Base-by-base conservation (phyloP, 2,888 invertebrate species). In the Chorisops tibialis region DNA sequence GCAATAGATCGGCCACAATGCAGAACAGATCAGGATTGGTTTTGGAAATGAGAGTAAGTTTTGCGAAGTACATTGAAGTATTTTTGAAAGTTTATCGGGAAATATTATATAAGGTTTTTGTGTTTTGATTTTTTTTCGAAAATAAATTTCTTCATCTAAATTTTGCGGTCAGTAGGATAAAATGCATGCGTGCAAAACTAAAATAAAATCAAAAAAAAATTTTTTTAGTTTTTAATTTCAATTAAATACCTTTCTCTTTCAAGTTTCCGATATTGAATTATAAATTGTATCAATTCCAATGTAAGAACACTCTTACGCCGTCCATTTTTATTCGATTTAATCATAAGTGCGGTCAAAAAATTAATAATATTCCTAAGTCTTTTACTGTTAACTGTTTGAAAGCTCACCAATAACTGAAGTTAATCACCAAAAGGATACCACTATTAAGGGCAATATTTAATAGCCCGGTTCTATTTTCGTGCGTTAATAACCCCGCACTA, bases 211-310 rank as follows among this genome's bases (percentile, higher is more conserved):
- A 39, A 14, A 39, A 39, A 39, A 39, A 39, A 39, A 39, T 39
- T 39, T 12, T 14, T 4, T 4, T 14, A 4, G 16, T 39, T 39
- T 39, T 39, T 39, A n/a, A 4, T 39, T 4, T 4, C 12, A 7
- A 4, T 45, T 19, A 1, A 45, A 18, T 45, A 16, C 16, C 41
- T 41, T 11, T 37, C n/a, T 18, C 18, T 58, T 35, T 61, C 60
- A 14, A 51, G 58, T 65, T 75, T 75, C 64, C 77, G 74, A 69
- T 73, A 76, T 71, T 77, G 74, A 70, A 77, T 77, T 70, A 77
- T 77, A 67, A 77, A 77, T 71, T 77, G 77, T 68, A 77, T 74
- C 52, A 77, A 70, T 63, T 77, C 77, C 51, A 77, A 73, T 61
- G 76, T 75, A 67, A 77, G 77, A 67, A 77, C 69, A 70, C 75